These are phyloP conservation scores for Lamproptera curius DNA, from an alignment of 2,888 invertebrate genomes.

Conservation along the genomic window DNA sequence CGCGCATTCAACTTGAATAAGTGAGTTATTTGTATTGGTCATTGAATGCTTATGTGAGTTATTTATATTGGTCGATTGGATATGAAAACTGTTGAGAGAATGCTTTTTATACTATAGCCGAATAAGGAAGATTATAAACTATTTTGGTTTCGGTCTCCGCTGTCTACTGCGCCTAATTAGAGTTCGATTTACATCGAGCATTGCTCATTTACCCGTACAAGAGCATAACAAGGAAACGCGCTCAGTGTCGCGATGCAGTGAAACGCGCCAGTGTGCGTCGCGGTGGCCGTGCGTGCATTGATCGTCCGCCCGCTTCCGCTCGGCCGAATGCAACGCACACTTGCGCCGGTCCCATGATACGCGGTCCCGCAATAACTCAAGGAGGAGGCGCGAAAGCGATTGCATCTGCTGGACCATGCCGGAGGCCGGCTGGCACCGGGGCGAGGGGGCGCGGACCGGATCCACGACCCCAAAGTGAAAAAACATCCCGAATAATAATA, in stretches of 20 bases:
- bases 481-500: slow-evolving; percentile 77
- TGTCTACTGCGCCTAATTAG: no score
- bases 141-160: no score
- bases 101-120: no score
- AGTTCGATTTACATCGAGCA: no score
- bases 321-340: slow-evolving; percentile 2
- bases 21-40: neutral
- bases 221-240: no score
- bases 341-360: slow-evolving; percentile 12
- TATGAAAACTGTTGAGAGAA: no score
- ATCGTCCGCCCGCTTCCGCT: slow-evolving; percentile 6
- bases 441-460: slow-evolving; percentile 75
- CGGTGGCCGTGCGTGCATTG: neutral
- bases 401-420: slow-evolving; percentile 22
- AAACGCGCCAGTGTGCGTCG: neutral
- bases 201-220: no score
- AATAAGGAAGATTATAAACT: no score
- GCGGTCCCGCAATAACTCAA: slow-evolving; percentile 16
- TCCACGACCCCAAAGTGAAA: slow-evolving; percentile 76
- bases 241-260: no score
- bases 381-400: slow-evolving; percentile 22
- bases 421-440: slow-evolving; percentile 37
- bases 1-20: neutral
- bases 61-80: no score
- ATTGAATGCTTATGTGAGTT: no score